Evolutionary conservation across 2,797 vertebrate species (phyloP), one percentile per base, ranked within the genome.

Genomic region (Channa striata): DNA sequence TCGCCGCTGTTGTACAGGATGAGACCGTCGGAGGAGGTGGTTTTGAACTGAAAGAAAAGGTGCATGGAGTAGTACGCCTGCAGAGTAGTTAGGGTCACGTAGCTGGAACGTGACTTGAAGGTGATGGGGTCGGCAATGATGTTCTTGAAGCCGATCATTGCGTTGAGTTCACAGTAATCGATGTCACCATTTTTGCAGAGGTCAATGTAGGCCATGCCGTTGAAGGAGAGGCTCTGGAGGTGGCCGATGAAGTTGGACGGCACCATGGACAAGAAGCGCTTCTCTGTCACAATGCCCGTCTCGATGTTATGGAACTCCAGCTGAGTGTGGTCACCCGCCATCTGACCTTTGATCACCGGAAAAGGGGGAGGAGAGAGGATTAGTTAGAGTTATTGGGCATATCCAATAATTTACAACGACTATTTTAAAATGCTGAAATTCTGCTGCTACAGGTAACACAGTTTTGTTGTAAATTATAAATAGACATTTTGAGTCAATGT

Each of bases 41-140:
- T 99, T 93, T 99, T 99, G 92, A 99, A 98, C 93, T 99, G 98
- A 93, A 99, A 99, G 93, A 99, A 99, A 86, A 99, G 96, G 93
- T 99, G 96, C 98, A 99, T 99, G 93, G 97, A 97, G 82, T 97
- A 98, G 86, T 99, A 99, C 57, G 98, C 98, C 92, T 99, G 97
- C 77, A 99, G 91, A 0, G 97, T 97, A 72, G 95, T 94, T 89
- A 99, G 93, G 11, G 97, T 95, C 88, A 99, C 93, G 59, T 97
- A 99, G 90, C 97, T 99, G 52, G 97, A 96, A 93, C 98, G 97
- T 2, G 97, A 98, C 94, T 97, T 99, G 94, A 99, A 99, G 77
- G 97, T 99, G 90, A 99, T 94, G 0, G 98, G 98, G 87, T 99
- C 97, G 9, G 97, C 97, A 71, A 99, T 97, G 93, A 99, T 99